Conservation (phyloP, 1,140 invertebrate genomes). For the Microvelia longipes region DNA sequence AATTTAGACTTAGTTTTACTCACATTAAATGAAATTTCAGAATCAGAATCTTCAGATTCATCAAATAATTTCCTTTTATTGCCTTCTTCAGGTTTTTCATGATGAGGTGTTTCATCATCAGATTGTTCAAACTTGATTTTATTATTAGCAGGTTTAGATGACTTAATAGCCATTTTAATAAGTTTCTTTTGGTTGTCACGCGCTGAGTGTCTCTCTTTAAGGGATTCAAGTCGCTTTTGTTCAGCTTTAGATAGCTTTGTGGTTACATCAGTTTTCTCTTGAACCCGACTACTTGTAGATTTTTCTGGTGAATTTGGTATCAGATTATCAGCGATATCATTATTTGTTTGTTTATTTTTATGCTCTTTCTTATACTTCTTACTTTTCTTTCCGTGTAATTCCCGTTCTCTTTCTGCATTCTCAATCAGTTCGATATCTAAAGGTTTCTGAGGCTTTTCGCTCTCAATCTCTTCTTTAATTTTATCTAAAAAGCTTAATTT, state of each 20-base stretch:
- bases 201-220: not conserved
- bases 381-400: no score
- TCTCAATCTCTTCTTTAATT: not conserved
- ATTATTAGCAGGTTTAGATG: not conserved
- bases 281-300: no score
- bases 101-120: not conserved
- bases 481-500: not conserved
- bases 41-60: not conserved
- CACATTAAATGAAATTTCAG: not conserved
- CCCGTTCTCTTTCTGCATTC: no score
- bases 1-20: not conserved
- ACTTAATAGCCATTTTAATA: not conserved
- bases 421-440: no score
- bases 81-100: not conserved
- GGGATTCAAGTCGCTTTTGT: not conserved
- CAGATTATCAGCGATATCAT: no score
- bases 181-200: not conserved
- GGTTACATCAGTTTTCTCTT: no score
- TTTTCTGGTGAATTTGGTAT: no score
- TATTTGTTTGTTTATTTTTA: no score
- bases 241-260: not conserved
- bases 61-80: not conserved
- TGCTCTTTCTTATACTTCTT: no score
- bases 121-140: not conserved
- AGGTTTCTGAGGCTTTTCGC: no score